These are phyloP conservation scores for Zygothrica quintamaculata DNA, from an alignment of 2,888 invertebrate genomes.

Conservation along the genomic window DNA sequence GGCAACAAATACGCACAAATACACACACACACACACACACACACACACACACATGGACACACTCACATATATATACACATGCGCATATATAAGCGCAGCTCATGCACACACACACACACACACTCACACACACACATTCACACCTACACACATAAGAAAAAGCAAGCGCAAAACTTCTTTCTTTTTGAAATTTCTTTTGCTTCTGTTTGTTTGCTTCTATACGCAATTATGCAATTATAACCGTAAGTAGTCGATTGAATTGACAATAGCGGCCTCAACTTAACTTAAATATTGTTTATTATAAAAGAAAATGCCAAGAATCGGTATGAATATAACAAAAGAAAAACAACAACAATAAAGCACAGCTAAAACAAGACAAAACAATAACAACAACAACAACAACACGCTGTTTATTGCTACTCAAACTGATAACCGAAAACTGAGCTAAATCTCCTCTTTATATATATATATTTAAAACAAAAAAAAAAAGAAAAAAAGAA, in stretches of 20 bases:
- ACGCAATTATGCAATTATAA: conserved; percentile 15
- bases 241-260: conserved; percentile 29
- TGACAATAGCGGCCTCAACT: conserved; percentile 41
- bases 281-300: conserved; percentile 10
- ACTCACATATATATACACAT: too few species aligned
- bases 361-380: conserved; percentile 16
- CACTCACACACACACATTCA: conserved; percentile 1
- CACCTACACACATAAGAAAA: conserved; percentile 14
- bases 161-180: conserved; percentile 8
- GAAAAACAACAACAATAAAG: conserved; percentile 14
- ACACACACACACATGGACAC: neutral
- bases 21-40: neutral
- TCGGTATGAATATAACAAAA: conserved; percentile 3
- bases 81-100: neutral
- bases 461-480: too few species aligned
- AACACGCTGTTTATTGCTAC: conserved; percentile 7
- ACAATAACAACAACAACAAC: conserved; percentile 15
- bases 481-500: conserved; percentile 21
- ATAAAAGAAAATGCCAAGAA: conserved; percentile 15
- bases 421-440: conserved; percentile 10
- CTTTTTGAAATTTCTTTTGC: conserved; percentile 8
- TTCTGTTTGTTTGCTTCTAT: conserved; percentile 15
- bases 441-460: conserved; percentile 2
- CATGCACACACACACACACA: conserved; percentile 4
- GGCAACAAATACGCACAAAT: conserved; percentile 16